Evolutionary conservation across 2,797 vertebrate genomes (phyloP), one percentile per base, ranked within the genome.

Genomic region (Hydrocynus forskahlii): DNA sequence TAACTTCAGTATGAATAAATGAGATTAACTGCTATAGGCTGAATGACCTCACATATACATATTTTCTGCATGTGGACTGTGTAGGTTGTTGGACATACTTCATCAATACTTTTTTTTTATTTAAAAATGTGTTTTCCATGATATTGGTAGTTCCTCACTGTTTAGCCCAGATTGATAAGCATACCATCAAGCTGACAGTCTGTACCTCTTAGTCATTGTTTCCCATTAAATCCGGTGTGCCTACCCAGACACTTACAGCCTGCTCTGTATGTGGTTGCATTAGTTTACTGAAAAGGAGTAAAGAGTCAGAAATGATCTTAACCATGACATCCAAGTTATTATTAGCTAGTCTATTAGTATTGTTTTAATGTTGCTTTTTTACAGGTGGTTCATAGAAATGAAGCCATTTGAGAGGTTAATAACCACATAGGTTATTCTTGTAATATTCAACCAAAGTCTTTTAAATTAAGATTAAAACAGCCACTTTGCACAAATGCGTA

Each of bases 401-500:
- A 50, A 50, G 2, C 13, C 52, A 68, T 68, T 68, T 64, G 29
- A 29, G 29, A 29, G 29, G 29, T 29, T 29, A 29, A 29, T 63
- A 50, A 50, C 19, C 40, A 75, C 21, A 10, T 12, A 62, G 52
- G 9, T 23, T 35, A 35, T 38, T 14, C 5, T 10, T 55, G 13
- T 2, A 25, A 7, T 38, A 29, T n/a, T 14, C 45, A 66, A 19
- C 5, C 8, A 40, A 54, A 76, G n/a, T 23, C 67, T 40, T 19
- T 25, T 19, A 17, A n/a, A 7, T 10, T 10, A 12, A 45, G 7
- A 69, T 23, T 69, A 9, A 9, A 52, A 23, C 23, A 25, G 40
- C 17, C 23, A 12, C 67, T 52, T 40, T 71, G 75, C 73, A 74
- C 54, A 17, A 73, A 43, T 60, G 63, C 57, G 66, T 8, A 57